phyloP scores from a whole-genome alignment of 2,888 invertebrate species.

The Drosophila mercatorum region DNA sequence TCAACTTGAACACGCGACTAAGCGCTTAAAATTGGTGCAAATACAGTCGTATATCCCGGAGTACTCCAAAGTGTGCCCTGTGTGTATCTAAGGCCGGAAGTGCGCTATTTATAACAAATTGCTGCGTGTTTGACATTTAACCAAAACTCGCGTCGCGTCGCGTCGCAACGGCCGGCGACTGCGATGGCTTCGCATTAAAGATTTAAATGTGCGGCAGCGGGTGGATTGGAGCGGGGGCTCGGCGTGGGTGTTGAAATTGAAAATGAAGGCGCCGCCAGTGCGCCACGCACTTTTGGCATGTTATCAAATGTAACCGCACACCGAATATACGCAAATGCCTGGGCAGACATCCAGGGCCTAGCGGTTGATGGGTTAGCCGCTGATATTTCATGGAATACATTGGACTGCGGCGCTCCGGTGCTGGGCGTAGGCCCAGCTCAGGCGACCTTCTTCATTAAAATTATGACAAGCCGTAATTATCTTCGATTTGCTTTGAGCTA shows the following conservation, averaged over 20 bases:
- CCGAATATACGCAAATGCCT: constrained; percentile 58
- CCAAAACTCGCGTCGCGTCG: constrained; percentile 47
- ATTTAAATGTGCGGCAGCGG: constrained; percentile 30
- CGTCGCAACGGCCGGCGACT: constrained; percentile 21
- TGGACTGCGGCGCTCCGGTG: constrained; percentile 7
- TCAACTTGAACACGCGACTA: constrained; percentile 77
- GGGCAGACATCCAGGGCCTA: constrained; percentile 22
- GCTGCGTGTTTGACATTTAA: constrained; percentile 74
- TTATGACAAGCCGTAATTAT: constrained; percentile 81
- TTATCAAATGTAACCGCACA: constrained; percentile 79
- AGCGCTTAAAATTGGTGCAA: constrained; percentile 74
- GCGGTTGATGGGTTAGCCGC: constrained; percentile 50
- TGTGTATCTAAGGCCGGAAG: constrained; percentile 67
- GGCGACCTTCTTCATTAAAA: constrained; percentile 79
- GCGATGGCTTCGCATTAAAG: constrained; percentile 47
- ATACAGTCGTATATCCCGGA: constrained; percentile 50
- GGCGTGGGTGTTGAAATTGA: constrained; percentile 15
- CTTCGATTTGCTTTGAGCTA: constrained; percentile 79
- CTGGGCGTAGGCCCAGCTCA: constrained; percentile 21
- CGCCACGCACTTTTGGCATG: constrained; percentile 60
- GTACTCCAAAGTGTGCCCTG: constrained; percentile 15
- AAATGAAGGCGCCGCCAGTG: constrained; percentile 36
- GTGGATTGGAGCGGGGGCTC: not conserved
- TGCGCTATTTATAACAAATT: constrained; percentile 81
- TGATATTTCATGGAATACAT: constrained; percentile 69